Base-by-base conservation (phyloP, 2,888 invertebrate genomes). In the Lasioglossum leucozonium region DNA sequence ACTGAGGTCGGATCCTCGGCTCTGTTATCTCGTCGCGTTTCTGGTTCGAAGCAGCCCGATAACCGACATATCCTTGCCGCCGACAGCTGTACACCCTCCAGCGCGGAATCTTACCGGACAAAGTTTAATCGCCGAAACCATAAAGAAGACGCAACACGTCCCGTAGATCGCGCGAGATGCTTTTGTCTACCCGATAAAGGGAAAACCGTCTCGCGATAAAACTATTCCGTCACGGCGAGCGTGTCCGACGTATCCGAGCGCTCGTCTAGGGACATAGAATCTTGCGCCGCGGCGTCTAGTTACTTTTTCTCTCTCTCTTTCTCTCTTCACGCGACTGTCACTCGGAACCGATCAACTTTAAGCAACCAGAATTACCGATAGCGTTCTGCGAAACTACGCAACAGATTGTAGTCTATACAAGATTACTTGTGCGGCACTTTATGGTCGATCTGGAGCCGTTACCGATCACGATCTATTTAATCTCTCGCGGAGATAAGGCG, bases 91-190 rank as follows among this genome's bases (percentile, higher is more conserved):
- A 84, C 74, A 84, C 85, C 84, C 81, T 89, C 87, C 69, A 80
- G 81, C 83, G 80, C 87, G 91, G 91, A 91, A 91, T 91, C 85
- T 89, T 91, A 91, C 91, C 88, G 91, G 85, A 78, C 91, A 91
- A 91, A 91, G 91, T 91, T 91, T 91, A 90, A 85, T 89, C 88
- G 84, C 87, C 90, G 69, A 90, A 90, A 90, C 86, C 77, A 77
- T 51, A 69, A 80, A 71, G 78, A 72, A 62, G 77, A 81, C 67
- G 55, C 73, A 65, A 75, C 67, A 69, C 47, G 76, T 73, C 72
- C 42, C 44, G 26, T 37, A 79, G 84, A 79, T 83, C 79, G 42
- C 42, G 47, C 71, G 71, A 71, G 62, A 44, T 51, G 77, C 72
- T n/a, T 51, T 42, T 75, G 69, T 62, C 65, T 72, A 76, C 18